Evolutionary conservation across 2,888 invertebrate genomes (phyloP), one percentile per base, ranked within the genome.

Genomic region (Epirrhoe alternata): DNA sequence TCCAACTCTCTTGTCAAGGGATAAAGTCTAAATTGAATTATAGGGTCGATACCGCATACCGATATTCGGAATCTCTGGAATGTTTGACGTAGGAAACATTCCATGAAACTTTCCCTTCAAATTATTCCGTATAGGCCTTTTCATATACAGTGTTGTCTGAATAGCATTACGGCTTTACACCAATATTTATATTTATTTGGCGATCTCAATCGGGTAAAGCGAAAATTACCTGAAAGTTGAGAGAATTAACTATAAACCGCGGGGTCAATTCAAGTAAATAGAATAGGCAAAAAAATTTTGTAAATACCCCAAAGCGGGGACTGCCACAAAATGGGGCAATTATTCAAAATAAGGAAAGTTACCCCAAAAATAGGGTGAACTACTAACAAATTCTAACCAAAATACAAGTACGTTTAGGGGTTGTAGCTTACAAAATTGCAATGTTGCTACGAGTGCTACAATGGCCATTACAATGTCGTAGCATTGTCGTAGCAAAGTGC

Each of bases 21-120:
- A 31, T 64, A 55, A 60, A 64, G 64, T 51, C 31, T 50, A 55
- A 64, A 55, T 60, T 64, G 42, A 54, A 64, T 42, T 24, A 42
- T 16, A 49, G n/a, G 24, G 2, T 14, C 45, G 53, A 45, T 52
- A 42, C 42, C 45, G 30, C 31, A 45, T 53, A n/a, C 47, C 17
- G 49, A 58, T 58, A 58, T 50, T 33, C 17, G 58, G 58, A 53
- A 58, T 58, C n/a, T n/a, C 16, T 14, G 42, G 59, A 66, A 66
- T 62, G 54, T 59, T 62, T 12, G 45, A 66, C 33, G 50, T 45
- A 54, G 31, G 53, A 16, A 58, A 54, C 58, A 62, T 62, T 54
- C 33, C 45, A 0, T 5, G 42, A n/a, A 62, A 65, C 24, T 53
- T 63, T 45, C n/a, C 33, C 33, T 57, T 55, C 49, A 30, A 45